phyloP scores from a whole-genome alignment of 2,797 vertebrate species.

The Lepilemur septentrionalis region DNA sequence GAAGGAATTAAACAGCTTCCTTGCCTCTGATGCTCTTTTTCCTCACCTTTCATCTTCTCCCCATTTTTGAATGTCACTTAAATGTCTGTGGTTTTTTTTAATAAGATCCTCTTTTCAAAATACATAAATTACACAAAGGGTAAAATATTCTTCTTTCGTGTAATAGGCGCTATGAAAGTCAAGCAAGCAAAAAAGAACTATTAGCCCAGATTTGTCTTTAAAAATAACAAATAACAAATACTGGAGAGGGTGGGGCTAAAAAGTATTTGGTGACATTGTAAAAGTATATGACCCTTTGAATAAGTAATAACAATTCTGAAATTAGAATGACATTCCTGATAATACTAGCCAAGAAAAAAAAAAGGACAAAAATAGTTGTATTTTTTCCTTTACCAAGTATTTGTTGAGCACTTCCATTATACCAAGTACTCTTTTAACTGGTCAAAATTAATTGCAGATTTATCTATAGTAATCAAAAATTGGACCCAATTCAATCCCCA shows the following conservation, averaged over 20 bases:
- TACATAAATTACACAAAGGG: background rate
- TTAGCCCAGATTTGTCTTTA: background rate
- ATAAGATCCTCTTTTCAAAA: slow-evolving; percentile 12
- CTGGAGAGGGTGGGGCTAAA: background rate
- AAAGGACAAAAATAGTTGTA: background rate
- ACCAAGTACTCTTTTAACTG: background rate
- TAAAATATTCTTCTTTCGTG: background rate
- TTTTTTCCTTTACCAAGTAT: background rate
- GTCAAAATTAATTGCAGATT: background rate
- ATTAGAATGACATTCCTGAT: background rate
- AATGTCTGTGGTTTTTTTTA: background rate
- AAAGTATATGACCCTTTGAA: background rate
- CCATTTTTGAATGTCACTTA: background rate
- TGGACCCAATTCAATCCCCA: background rate
- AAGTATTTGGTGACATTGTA: background rate
- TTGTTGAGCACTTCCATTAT: background rate
- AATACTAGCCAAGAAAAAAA: background rate
- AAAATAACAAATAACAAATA: background rate
- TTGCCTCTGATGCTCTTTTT: background rate
- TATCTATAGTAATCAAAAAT: background rate
- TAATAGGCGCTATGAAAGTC: background rate
- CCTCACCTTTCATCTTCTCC: background rate
- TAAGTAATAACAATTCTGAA: slow-evolving; percentile 9
- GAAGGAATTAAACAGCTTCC: background rate
- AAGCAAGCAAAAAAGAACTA: background rate